A percentile compares a stretch with the other conserved stretches of the same genome.
Conservation (phyloP, 2,888 invertebrate species). For the Synanthedon andrenaeformis region DNA sequence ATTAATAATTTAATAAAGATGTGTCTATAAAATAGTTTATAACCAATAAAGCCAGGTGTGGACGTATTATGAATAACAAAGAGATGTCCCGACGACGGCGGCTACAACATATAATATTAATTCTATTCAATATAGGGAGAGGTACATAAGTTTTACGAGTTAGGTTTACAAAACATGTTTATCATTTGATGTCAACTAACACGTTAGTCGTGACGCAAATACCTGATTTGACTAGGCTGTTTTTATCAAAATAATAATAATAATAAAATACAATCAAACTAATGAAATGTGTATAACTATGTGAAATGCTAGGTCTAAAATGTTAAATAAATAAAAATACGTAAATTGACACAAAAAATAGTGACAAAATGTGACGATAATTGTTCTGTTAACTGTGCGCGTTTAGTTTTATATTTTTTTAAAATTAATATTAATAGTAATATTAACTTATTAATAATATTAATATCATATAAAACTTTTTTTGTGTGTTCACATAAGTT, state of each 20-base stretch:
- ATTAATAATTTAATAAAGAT: neutral
- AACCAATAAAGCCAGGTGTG: neutral
- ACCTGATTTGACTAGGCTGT: neutral
- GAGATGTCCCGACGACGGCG: neutral
- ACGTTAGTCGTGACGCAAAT: neutral
- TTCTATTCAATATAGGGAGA: neutral
- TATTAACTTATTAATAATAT: no score
- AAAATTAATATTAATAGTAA: no score
- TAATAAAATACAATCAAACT: no score
- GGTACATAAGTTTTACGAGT: neutral
- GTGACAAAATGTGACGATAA: no score
- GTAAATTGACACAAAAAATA: no score
- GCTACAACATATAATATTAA: neutral
- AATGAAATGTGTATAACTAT: no score
- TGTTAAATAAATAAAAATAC: no score
- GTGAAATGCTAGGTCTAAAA: no score
- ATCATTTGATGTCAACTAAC: neutral
- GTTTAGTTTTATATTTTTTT: no score
- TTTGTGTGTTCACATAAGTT: no score
- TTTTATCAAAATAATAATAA: neutral
- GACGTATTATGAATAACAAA: neutral
- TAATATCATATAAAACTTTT: no score
- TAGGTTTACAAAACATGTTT: neutral
- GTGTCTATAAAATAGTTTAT: neutral
- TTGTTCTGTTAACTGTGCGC: no score